Conservation (phyloP, 2,888 invertebrate genomes). For the Harpalus rubripes region DNA sequence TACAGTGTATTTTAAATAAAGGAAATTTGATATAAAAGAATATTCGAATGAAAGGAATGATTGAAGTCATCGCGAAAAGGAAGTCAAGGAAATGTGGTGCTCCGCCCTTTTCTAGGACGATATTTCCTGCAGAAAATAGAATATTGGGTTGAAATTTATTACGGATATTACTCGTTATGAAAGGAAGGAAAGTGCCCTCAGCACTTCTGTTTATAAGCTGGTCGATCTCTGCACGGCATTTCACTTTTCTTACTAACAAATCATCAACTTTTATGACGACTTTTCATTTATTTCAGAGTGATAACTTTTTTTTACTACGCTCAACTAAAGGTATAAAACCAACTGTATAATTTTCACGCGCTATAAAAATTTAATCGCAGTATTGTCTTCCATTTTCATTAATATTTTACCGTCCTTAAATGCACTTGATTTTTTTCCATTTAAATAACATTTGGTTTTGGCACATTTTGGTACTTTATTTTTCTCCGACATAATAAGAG, state of each 20-base stretch:
- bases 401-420: too few species aligned
- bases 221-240: conserved; percentile 17
- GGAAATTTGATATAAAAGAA: conserved; percentile 39
- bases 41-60: conserved; percentile 20
- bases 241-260: conserved; percentile 24
- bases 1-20: conserved; percentile 13
- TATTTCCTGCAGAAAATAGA: conserved; percentile 64
- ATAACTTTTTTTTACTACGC: not conserved
- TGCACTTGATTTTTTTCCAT: too few species aligned
- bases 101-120: conserved; percentile 44
- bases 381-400: too few species aligned
- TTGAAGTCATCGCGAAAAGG: conserved; percentile 27
- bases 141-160: conserved; percentile 62
- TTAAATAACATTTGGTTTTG: too few species aligned
- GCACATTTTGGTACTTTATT: too few species aligned
- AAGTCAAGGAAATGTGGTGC: conserved; percentile 23
- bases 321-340: not conserved
- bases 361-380: not conserved
- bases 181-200: conserved; percentile 53
- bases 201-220: conserved; percentile 50
- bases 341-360: not conserved
- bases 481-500: too few species aligned
- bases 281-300: not conserved
- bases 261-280: not conserved
- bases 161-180: conserved; percentile 65